Conservation (phyloP, 1,140 invertebrate genomes). For the Drosophila teissieri region DNA sequence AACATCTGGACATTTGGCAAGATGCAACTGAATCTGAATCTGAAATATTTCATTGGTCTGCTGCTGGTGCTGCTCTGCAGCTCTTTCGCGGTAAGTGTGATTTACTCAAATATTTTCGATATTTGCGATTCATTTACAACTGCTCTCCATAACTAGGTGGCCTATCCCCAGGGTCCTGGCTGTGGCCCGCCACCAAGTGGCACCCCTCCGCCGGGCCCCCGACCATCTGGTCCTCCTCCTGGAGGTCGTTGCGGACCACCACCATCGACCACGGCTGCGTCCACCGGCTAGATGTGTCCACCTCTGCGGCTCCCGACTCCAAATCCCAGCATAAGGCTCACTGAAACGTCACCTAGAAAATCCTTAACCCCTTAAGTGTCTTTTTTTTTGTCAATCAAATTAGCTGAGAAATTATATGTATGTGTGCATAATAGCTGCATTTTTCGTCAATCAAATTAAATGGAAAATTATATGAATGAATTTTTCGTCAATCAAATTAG, state of each 20-base stretch:
- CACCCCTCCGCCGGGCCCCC: conserved; percentile 53
- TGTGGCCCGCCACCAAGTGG: conserved; percentile 64
- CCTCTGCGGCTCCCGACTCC: neutral
- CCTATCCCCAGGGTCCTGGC: conserved; percentile 46
- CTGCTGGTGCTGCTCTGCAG: conserved; percentile 53
- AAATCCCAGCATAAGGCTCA: neutral
- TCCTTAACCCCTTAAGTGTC: conserved; percentile 18
- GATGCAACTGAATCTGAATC: conserved; percentile 63
- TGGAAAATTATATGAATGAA: conserved; percentile 2
- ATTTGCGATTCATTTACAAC: neutral
- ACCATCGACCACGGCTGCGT: conserved; percentile 51
- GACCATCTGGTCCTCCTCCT: conserved; percentile 53
- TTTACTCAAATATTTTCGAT: neutral
- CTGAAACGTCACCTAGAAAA: conserved; percentile 2
- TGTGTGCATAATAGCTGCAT: conserved; percentile 23
- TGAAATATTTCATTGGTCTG: conserved; percentile 45
- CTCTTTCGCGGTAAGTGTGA: conserved; percentile 45
- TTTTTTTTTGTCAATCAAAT: conserved; percentile 1
- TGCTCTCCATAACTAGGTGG: conserved; percentile 11
- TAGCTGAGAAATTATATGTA: neutral
- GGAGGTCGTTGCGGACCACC: conserved; percentile 40
- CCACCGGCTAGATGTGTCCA: conserved; percentile 27
- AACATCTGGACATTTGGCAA: conserved; percentile 10
- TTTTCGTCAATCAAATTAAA: neutral
- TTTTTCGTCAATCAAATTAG: neutral